Base-by-base conservation (phyloP, 2,797 vertebrate species). In the Kryptopterus vitreolus region DNA sequence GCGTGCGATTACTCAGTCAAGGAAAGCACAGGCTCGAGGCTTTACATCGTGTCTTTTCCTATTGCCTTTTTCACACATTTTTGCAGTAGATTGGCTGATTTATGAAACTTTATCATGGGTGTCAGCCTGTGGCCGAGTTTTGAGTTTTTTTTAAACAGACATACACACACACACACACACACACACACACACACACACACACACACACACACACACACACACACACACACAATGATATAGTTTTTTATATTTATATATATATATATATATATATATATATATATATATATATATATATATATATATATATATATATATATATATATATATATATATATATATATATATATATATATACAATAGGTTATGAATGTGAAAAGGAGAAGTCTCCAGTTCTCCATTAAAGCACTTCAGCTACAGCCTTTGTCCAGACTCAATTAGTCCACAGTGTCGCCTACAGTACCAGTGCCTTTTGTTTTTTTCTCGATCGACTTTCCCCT, bases 321-420 rank as follows among this genome's bases (percentile, higher is more conserved):
- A 38, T 38, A 38, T 38, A 38, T 38, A 38, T 38, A 5, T 38
- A 9, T 5, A 38, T 9, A 43, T 10, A 43, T 43, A 43, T 10
- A 43, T 43, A 43, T 9, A 43, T 43, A 38, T 10, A 43, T 43
- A 10, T 43, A 43, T 1, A 43, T 10, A 43, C 6, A 43, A 81
- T 80, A 46, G 72, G 85, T 76, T 79, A 71, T 81, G 76, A 82
- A 59, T 81, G 65, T 84, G 77, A 84, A 82, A 77, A 81, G 59
- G 82, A 79, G 83, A 81, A 31, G 76, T 84, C 85, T 78, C 75
- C 70, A 82, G 57, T 76, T 66, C 77, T 82, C 63, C 22, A 81
- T 83, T 82, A 83, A 76, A 83, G 33, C 72, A 79, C 46, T 38
- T 58, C 74, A 81, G 73, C 68, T 79, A 58, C 43, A 81, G 57